Evolutionary conservation across 1,140 invertebrate species (phyloP).

Genomic region (Cherax quadricarinatus): DNA sequence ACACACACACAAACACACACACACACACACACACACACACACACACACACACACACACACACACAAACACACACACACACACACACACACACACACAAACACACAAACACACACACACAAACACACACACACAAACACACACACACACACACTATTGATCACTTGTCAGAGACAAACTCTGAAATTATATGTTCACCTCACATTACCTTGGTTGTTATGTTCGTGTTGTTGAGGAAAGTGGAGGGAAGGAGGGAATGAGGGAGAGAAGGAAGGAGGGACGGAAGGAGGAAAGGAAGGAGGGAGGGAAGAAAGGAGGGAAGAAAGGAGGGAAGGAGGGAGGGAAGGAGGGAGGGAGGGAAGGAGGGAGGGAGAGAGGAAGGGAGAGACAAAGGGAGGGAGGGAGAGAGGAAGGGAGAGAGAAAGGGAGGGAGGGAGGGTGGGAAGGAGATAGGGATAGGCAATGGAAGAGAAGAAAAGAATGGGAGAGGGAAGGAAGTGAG

Average conservation of each 20-base stretch:
- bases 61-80: not conserved
- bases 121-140: slow-evolving; percentile 5
- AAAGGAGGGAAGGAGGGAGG: not conserved
- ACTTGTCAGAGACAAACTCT: not conserved
- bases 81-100: not conserved
- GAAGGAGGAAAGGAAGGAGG: too few relatives aligned
- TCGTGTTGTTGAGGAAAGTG: not conserved
- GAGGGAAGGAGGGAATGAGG: not conserved
- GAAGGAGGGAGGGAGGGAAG: not conserved
- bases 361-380: not conserved
- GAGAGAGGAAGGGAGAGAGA: not conserved
- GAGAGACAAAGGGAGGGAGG: not conserved
- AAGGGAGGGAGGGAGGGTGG: not conserved
- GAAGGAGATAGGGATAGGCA: not conserved
- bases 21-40: too few relatives aligned
- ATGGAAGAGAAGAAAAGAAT: not conserved
- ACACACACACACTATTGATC: not conserved
- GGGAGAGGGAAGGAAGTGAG: too few relatives aligned
- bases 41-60: too few relatives aligned
- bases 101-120: too few relatives aligned
- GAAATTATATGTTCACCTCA: not conserved
- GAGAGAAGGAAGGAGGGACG: too few relatives aligned
- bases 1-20: too few relatives aligned
- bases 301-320: too few relatives aligned
- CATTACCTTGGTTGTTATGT: not conserved